phyloP scores from a whole-genome alignment of 1,140 invertebrate genomes.

The Bilobella aurantiaca region DNA sequence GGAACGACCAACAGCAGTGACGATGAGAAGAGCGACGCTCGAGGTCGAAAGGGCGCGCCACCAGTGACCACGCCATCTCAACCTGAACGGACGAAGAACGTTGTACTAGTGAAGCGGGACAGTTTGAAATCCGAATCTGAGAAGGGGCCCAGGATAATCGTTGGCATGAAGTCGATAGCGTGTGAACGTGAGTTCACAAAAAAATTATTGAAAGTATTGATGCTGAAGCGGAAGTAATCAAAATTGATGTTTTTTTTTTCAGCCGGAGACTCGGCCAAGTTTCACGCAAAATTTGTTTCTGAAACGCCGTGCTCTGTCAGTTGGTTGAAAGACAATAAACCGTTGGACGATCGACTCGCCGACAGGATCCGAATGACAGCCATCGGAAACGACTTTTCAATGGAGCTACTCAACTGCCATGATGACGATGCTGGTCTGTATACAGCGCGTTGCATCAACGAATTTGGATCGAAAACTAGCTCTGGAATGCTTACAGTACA shows the following conservation, averaged over 20 bases:
- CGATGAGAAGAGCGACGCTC: neutral
- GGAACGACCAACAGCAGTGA: neutral
- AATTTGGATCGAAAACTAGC: constrained; percentile 63
- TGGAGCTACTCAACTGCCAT: constrained; percentile 68
- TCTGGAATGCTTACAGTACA: constrained; percentile 75
- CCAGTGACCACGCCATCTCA: too few relatives aligned
- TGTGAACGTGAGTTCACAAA: constrained; percentile 68
- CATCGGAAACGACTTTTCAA: constrained; percentile 45
- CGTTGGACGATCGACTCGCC: constrained; percentile 60
- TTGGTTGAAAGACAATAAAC: constrained; percentile 84
- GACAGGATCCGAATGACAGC: constrained; percentile 56
- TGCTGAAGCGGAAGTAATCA: neutral
- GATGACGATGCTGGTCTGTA: constrained; percentile 81
- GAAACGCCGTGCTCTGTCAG: constrained; percentile 48
- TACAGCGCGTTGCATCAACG: constrained; percentile 76
- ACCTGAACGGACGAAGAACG: too few relatives aligned
- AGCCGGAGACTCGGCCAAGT: constrained; percentile 75
- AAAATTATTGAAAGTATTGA: neutral
- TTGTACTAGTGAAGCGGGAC: neutral
- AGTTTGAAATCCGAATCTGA: constrained; percentile 1
- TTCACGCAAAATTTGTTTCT: constrained; percentile 63
- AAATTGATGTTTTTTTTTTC: constrained; percentile 27
- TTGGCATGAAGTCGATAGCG: constrained; percentile 60
- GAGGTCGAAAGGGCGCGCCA: too few relatives aligned
- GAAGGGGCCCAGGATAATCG: constrained; percentile 51